phyloP scores from a whole-genome alignment of 1,140 invertebrate genomes.

The Danaus plexippus region DNA sequence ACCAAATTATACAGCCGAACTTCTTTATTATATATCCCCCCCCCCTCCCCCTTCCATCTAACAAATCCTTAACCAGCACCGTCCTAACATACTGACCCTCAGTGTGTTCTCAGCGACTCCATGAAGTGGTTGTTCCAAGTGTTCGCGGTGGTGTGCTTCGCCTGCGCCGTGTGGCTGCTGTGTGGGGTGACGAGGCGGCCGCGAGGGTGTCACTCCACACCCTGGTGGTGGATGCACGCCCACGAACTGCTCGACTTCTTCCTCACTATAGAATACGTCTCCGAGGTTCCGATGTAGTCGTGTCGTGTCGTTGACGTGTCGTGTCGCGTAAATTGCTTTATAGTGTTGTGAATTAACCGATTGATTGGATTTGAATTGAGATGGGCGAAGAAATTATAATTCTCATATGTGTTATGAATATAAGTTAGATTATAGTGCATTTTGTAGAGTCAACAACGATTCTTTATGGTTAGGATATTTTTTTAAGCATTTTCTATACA shows the following conservation, averaged over 20 bases:
- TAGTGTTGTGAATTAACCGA: background rate
- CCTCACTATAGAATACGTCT: conserved; percentile 48
- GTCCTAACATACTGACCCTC: conserved; percentile 14
- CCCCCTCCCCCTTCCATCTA: too few relatives aligned
- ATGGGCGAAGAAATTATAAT: too few relatives aligned
- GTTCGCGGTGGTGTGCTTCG: conserved; percentile 53
- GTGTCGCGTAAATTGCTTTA: background rate
- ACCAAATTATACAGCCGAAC: too few relatives aligned
- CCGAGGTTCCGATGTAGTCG: conserved; percentile 53
- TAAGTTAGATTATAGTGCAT: too few relatives aligned
- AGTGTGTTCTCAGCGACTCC: conserved; percentile 50
- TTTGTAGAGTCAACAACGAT: too few relatives aligned
- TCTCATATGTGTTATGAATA: too few relatives aligned
- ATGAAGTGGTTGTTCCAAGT: conserved; percentile 53
- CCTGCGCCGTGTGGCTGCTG: conserved; percentile 35
- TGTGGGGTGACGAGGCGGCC: conserved; percentile 30
- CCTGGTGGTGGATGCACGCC: conserved; percentile 47
- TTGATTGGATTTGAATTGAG: too few relatives aligned
- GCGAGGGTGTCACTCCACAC: conserved; percentile 25
- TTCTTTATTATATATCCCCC: too few relatives aligned
- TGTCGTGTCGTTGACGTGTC: background rate
- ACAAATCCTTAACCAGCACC: too few relatives aligned
- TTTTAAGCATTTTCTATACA: too few relatives aligned
- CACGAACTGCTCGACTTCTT: conserved; percentile 53
- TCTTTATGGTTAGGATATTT: conserved; percentile 5